These are phyloP conservation scores for Palythoa grandis DNA, from an alignment of 92 coral and sea anemone species.

Conservation along the genomic window DNA sequence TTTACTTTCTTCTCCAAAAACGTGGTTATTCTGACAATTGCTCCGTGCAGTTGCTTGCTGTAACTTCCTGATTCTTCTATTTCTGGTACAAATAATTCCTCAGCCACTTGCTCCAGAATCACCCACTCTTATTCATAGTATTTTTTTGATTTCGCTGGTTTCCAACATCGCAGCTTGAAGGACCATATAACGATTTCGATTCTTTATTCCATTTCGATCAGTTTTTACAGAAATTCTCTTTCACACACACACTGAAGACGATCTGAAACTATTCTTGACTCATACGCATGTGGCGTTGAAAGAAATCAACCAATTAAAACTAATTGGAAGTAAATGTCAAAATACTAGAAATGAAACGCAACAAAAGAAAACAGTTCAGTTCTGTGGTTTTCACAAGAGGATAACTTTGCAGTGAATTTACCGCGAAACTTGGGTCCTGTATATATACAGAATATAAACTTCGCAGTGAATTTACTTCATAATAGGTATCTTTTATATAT, in stretches of 20 bases:
- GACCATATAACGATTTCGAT: constrained; percentile 23
- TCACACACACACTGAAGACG: constrained; percentile 9
- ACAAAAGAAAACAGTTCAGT: constrained; percentile 14
- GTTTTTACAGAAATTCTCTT: too few species aligned
- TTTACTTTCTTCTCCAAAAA: constrained; percentile 13
- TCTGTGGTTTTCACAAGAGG: constrained; percentile 28
- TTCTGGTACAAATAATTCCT: constrained; percentile 25
- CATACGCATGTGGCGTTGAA: constrained; percentile 12
- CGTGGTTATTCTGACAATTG: constrained; percentile 16
- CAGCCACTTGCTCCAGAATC: constrained; percentile 7
- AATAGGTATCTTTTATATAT: too few species aligned
- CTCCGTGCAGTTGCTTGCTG: constrained; percentile 8
- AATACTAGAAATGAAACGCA: constrained; percentile 10
- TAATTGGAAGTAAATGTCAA: neutral
- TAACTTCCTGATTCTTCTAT: constrained; percentile 21
- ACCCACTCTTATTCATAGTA: constrained; percentile 4
- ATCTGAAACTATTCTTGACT: neutral
- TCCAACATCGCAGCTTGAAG: constrained; percentile 32
- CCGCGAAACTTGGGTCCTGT: too few species aligned
- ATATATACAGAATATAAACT: too few species aligned
- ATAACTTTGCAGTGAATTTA: too few species aligned
- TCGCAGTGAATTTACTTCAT: too few species aligned
- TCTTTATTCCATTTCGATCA: constrained; percentile 24
- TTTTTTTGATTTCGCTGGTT: constrained; percentile 22
- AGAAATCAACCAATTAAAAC: constrained; percentile 20